A percentile compares a stretch with the other conserved stretches of the same genome.
Evolutionary conservation across 2,113 vertebrate genomes (phyloP).

Genomic region (Neotoma lepida): DNA sequence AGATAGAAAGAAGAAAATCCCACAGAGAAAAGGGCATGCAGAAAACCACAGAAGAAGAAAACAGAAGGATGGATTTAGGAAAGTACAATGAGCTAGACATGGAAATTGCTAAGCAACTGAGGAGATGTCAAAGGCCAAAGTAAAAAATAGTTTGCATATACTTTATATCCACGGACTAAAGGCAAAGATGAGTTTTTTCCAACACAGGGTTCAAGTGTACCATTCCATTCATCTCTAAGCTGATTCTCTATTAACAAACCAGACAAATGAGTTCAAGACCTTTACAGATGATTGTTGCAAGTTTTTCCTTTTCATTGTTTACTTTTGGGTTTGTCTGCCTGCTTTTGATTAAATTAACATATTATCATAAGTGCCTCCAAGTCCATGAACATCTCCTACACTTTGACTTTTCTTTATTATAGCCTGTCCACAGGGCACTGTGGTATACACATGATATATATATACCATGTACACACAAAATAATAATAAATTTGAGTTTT

Average conservation of each 20-base stretch:
- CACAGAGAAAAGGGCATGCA: not conserved
- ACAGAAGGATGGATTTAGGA: not conserved
- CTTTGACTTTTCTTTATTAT: not conserved
- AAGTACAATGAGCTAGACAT: not conserved
- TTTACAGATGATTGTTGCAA: not conserved
- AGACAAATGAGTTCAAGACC: not conserved
- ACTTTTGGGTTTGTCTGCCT: not conserved
- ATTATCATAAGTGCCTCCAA: not conserved
- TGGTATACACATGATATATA: not conserved
- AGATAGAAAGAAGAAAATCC: not conserved
- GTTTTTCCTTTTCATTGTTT: not conserved
- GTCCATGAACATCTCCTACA: not conserved
- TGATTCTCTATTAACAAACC: not conserved
- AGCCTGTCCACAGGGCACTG: not conserved
- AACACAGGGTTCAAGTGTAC: not conserved
- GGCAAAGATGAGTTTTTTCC: not conserved
- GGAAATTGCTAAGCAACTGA: not conserved
- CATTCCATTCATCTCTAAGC: not conserved
- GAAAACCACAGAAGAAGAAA: not conserved
- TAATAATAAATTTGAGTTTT: not conserved
- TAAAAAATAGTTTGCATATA: not conserved
- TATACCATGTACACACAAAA: no score
- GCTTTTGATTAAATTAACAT: not conserved
- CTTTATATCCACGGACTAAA: not conserved
- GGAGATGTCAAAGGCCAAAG: not conserved